Conservation (phyloP, 2,797 vertebrate genomes). For the Delichon dasypus region DNA sequence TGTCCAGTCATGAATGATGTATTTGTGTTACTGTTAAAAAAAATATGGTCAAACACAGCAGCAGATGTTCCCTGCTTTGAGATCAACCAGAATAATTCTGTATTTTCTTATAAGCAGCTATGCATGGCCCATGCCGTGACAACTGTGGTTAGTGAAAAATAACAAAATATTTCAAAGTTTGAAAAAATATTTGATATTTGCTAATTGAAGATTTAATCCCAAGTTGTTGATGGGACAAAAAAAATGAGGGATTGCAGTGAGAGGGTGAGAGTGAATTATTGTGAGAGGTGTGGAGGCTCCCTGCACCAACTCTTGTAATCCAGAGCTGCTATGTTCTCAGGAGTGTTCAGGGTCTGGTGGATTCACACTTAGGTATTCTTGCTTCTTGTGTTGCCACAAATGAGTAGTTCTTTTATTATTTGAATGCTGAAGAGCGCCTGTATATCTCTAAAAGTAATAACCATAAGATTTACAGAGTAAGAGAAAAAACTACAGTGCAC, state of each 20-base stretch:
- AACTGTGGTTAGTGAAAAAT: background rate
- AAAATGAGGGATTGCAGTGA: background rate
- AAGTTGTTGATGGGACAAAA: background rate
- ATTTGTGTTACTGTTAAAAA: background rate
- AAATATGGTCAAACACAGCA: background rate
- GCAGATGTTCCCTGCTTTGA: background rate
- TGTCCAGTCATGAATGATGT: background rate
- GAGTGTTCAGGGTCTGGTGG: background rate
- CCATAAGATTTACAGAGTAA: background rate
- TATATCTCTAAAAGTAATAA: background rate
- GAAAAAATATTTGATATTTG: background rate
- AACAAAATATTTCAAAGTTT: background rate
- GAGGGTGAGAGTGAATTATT: background rate
- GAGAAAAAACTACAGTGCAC: background rate
- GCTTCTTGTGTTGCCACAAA: background rate
- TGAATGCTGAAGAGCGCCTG: background rate
- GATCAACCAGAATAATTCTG: background rate
- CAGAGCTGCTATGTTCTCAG: background rate
- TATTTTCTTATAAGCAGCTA: background rate
- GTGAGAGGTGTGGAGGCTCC: background rate
- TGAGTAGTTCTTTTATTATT: background rate
- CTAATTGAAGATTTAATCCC: background rate
- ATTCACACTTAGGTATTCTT: background rate
- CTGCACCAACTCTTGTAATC: background rate
- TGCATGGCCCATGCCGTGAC: too few relatives aligned